A percentile compares a stretch with the other conserved stretches of the same genome.
phyloP scores from a whole-genome alignment of 2,888 invertebrate species.

The Mythimna lalbum region DNA sequence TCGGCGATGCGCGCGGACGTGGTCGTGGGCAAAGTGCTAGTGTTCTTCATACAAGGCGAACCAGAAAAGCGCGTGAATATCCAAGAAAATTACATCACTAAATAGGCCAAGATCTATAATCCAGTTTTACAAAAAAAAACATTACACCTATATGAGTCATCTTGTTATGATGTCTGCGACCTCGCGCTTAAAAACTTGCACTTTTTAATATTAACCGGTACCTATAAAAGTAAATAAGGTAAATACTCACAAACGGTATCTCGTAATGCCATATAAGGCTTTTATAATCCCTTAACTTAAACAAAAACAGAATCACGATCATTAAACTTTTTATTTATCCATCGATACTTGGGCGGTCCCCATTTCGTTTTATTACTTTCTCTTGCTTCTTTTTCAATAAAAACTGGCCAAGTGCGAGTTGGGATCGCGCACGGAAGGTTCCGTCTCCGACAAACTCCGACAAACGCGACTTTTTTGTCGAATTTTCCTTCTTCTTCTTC shows the following conservation, averaged over 20 bases:
- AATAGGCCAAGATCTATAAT: constrained; percentile 38
- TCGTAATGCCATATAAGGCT: constrained; percentile 10
- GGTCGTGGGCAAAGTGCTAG: too few relatives aligned
- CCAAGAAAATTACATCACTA: constrained; percentile 7
- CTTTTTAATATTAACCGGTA: constrained; percentile 25
- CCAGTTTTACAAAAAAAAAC: constrained; percentile 36
- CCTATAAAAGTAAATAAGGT: constrained; percentile 11
- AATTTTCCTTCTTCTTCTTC: too few relatives aligned
- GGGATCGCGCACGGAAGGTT: too few relatives aligned
- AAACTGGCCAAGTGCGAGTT: too few relatives aligned
- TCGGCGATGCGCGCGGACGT: too few relatives aligned
- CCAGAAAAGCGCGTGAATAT: constrained; percentile 1
- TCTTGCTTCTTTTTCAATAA: constrained; percentile 27
- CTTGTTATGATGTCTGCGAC: constrained; percentile 18
- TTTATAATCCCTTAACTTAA: constrained; percentile 1
- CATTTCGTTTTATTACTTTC: constrained; percentile 51
- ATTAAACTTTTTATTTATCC: constrained; percentile 38
- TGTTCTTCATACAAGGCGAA: too few relatives aligned
- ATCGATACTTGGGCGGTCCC: constrained; percentile 36
- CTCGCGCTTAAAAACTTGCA: constrained; percentile 37
- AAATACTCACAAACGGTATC: background rate
- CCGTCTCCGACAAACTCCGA: too few relatives aligned
- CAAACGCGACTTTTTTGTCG: too few relatives aligned
- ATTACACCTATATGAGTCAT: constrained; percentile 40
- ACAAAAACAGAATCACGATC: constrained; percentile 22